Evolutionary conservation across 2,797 vertebrate species (phyloP).

Genomic region (Ficedula albicollis): DNA sequence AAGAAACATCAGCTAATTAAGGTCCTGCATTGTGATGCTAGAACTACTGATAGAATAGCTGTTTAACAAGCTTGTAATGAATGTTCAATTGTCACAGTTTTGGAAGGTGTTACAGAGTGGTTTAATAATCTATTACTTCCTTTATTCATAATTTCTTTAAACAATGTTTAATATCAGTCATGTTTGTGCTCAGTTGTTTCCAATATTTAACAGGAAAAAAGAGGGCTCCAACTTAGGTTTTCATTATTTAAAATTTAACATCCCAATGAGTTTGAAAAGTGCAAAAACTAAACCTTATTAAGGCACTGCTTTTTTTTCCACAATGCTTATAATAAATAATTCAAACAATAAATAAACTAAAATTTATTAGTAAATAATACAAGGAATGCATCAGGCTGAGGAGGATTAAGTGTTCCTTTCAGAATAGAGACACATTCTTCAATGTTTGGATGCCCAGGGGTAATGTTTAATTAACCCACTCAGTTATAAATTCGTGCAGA

Average conservation of each 20-base stretch:
- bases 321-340: conserved; percentile 6
- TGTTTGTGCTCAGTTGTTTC: conserved; percentile 23
- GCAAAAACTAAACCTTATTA: conserved; percentile 47
- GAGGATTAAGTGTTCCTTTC: conserved; percentile 3
- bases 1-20: conserved; percentile 67
- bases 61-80: conserved; percentile 19
- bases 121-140: conserved; percentile 20
- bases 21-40: neutral
- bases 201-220: conserved; percentile 9
- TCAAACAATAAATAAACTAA: conserved; percentile 29
- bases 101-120: neutral
- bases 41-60: neutral
- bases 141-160: conserved; percentile 12
- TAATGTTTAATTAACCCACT: conserved; percentile 55
- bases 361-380: conserved; percentile 40
- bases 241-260: conserved; percentile 59
- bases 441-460: neutral
- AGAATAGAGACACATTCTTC: neutral
- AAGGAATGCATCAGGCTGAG: neutral
- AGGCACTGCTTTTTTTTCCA: neutral
- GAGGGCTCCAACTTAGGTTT: neutral
- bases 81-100: neutral
- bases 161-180: conserved; percentile 8
- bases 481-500: conserved; percentile 25
- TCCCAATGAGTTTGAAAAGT: conserved; percentile 32